These are phyloP conservation scores for Choristoneura fumiferana DNA, from an alignment of 1,140 invertebrate genomes.

Conservation along the genomic window DNA sequence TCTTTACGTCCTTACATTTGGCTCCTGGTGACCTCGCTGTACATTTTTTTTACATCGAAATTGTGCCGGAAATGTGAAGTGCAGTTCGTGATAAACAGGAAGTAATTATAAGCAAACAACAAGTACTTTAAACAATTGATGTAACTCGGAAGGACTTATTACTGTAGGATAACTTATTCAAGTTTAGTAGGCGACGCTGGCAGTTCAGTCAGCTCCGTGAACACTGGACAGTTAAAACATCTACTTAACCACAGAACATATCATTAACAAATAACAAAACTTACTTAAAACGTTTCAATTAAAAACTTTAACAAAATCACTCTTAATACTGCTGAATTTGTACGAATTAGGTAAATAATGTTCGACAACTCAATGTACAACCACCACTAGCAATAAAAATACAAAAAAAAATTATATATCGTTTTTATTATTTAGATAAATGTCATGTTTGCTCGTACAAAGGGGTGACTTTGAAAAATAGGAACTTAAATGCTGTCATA, in stretches of 20 bases:
- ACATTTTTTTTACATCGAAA: slow-evolving; percentile 25
- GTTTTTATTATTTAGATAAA: too few relatives aligned
- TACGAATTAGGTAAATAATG: slow-evolving; percentile 73
- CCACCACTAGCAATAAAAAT: slow-evolving; percentile 58
- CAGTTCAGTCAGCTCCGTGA: too few relatives aligned
- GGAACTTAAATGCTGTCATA: too few relatives aligned
- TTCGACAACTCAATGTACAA: slow-evolving; percentile 54
- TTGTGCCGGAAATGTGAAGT: slow-evolving; percentile 20
- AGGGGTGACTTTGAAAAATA: too few relatives aligned
- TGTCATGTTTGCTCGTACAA: too few relatives aligned
- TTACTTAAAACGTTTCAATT: slow-evolving; percentile 74
- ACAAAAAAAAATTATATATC: slow-evolving; percentile 27
- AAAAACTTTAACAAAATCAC: slow-evolving; percentile 78
- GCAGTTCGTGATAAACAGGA: not conserved
- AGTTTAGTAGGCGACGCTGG: not conserved
- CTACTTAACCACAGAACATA: slow-evolving; percentile 30
- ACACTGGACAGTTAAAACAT: slow-evolving; percentile 28
- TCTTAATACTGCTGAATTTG: slow-evolving; percentile 77
- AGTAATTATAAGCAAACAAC: not conserved
- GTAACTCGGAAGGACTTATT: not conserved
- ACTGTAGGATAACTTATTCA: not conserved
- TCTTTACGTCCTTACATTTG: slow-evolving; percentile 71
- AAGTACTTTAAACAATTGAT: not conserved
- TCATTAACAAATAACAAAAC: slow-evolving; percentile 76
- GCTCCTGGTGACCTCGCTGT: slow-evolving; percentile 50